Conservation (phyloP, 2,888 invertebrate genomes). For the Pachliopta kotzebuea region DNA sequence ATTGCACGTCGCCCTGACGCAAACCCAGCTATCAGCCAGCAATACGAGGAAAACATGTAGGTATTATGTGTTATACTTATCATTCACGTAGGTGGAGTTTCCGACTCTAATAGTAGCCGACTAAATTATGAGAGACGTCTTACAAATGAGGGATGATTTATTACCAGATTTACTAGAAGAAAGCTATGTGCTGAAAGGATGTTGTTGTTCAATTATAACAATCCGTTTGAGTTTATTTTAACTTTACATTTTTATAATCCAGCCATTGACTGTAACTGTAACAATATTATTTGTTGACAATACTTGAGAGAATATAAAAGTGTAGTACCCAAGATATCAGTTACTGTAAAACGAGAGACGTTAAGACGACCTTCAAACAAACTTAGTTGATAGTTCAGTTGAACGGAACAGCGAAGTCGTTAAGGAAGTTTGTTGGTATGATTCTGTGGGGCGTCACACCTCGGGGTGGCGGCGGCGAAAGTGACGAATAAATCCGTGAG, state of each 20-base stretch:
- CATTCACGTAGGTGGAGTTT: constrained; percentile 66
- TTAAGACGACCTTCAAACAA: constrained; percentile 69
- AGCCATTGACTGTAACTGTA: constrained; percentile 1
- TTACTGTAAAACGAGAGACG: constrained; percentile 6
- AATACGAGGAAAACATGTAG: constrained; percentile 73
- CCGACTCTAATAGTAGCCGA: constrained; percentile 43
- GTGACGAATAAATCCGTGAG: constrained; percentile 70
- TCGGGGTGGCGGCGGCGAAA: constrained; percentile 89
- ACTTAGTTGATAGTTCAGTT: constrained; percentile 72
- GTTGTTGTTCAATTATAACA: constrained; percentile 41
- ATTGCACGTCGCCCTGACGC: constrained; percentile 67
- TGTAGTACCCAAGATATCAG: constrained; percentile 1
- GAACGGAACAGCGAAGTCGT: constrained; percentile 67
- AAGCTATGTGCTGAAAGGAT: constrained; percentile 37
- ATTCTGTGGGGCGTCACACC: constrained; percentile 76
- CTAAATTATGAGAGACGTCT: constrained; percentile 59
- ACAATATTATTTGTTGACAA: not conserved
- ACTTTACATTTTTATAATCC: constrained; percentile 12
- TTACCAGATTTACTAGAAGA: constrained; percentile 43
- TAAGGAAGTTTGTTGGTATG: constrained; percentile 69
- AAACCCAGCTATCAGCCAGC: constrained; percentile 61
- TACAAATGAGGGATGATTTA: constrained; percentile 60
- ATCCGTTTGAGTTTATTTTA: constrained; percentile 29
- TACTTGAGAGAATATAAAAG: not conserved
- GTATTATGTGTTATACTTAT: constrained; percentile 58